phyloP scores from a whole-genome alignment of 2,113 vertebrate genomes.

The Athene noctua region DNA sequence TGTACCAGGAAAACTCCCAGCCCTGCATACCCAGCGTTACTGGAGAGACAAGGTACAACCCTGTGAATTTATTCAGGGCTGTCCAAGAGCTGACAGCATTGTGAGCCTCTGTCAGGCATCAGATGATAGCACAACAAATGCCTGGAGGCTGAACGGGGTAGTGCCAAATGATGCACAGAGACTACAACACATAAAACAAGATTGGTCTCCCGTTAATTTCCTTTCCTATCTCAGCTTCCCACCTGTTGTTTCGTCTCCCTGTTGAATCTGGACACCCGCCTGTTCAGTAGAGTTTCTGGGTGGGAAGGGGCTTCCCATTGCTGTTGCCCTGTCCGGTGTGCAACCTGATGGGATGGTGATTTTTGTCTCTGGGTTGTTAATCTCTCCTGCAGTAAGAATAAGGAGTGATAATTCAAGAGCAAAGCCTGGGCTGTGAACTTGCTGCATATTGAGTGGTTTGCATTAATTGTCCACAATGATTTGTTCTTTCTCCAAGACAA shows the following conservation, averaged over 20 bases:
- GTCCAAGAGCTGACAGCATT: neutral
- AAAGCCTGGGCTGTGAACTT: neutral
- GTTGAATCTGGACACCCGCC: neutral
- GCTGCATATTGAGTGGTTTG: neutral
- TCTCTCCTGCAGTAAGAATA: neutral
- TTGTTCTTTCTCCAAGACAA: neutral
- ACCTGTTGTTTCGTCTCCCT: neutral
- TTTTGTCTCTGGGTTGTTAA: neutral
- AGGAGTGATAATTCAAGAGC: neutral
- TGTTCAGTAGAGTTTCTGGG: neutral
- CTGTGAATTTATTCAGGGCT: neutral
- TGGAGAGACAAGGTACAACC: neutral
- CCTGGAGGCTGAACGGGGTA: neutral
- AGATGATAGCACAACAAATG: neutral
- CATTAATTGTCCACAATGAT: neutral
- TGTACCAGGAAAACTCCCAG: neutral
- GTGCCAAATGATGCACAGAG: neutral
- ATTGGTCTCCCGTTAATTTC: neutral
- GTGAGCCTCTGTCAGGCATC: neutral
- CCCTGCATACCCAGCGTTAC: neutral
- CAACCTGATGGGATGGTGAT: fast-evolving
- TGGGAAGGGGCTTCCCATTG: neutral
- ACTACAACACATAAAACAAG: neutral
- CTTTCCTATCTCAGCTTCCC: neutral
- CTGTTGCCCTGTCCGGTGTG: neutral